Evolutionary conservation across 2,888 invertebrate genomes (phyloP), one percentile per base, ranked within the genome.

Genomic region (Phlogophora meticulosa): DNA sequence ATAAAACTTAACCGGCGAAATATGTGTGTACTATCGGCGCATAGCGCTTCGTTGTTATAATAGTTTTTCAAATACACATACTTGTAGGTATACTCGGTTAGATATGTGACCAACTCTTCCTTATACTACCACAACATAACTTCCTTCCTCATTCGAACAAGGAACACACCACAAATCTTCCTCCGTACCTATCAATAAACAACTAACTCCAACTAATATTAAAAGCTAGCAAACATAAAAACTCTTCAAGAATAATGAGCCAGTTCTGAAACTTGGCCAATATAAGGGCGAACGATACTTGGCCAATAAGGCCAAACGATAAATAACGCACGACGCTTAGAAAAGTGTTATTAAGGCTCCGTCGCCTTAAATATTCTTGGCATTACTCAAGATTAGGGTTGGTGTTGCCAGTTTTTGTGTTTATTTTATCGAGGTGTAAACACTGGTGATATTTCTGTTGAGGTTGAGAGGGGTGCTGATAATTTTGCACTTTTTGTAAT

Each of bases 341-440:
- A 79, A 82, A 83, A 82, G 74, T 81, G 82, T 82, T 82, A 82
- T 82, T 82, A 82, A 76, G 74, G 60, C 64, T 40, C 53, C 69
- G 70, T 69, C 74, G 80, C 67, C 81, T 83, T 82, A 83, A 82
- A 81, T 82, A 82, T 82, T 82, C 84, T 79, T 76, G 65, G 76
- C 82, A 79, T 82, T 75, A 83, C 84, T 79, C 67, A 64, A 58
- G 60, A 48, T 58, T 78, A 81, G 81, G 81, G 81, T 40, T 83
- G 74, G 56, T 46, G 40, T 68, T 72, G 42, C 49, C 42, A 40
- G 58, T 40, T 79, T 67, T 51, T 66, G 61, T 49, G 7, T 32
- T 42, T 17, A 1, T 17, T 40, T 62, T 42, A 42, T 48, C 42
- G 28, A 56, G n/a, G 32, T 48, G 40, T 32, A 34, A 66, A 42